Conservation (phyloP, 2,888 invertebrate genomes). For the Odontocolon sp. region DNA sequence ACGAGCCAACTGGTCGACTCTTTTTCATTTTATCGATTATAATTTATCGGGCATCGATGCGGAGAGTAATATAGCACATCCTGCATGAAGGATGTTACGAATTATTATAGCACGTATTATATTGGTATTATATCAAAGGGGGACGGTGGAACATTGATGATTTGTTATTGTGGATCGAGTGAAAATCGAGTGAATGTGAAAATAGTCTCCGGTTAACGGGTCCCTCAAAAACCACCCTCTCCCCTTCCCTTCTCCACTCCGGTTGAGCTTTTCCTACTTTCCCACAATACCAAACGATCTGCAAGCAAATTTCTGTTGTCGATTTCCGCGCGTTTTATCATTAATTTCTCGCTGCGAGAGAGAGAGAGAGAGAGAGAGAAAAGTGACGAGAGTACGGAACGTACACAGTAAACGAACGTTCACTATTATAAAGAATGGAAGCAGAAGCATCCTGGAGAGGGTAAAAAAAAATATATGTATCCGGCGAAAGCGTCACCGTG, state of each 20-base stretch:
- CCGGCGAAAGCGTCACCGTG: slow-evolving; percentile 2
- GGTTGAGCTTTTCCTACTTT: not conserved
- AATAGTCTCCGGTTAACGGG: slow-evolving; percentile 12
- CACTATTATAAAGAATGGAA: not conserved
- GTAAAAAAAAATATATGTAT: slow-evolving; percentile 21
- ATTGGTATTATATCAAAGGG: not conserved
- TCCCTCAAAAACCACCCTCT: not conserved
- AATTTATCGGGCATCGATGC: slow-evolving; percentile 22
- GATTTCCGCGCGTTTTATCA: slow-evolving; percentile 38
- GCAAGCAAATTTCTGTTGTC: slow-evolving; percentile 41
- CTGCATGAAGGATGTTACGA: too few species aligned
- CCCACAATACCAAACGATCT: not conserved
- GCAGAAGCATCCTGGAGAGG: not conserved
- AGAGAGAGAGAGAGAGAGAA: not conserved
- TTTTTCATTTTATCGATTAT: slow-evolving; percentile 10
- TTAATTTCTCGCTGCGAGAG: slow-evolving; percentile 29
- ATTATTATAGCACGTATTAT: not conserved
- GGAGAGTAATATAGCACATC: too few species aligned
- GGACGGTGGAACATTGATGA: slow-evolving; percentile 11
- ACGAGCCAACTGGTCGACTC: not conserved
- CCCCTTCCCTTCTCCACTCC: not conserved
- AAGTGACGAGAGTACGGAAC: not conserved
- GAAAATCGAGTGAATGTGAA: slow-evolving; percentile 45
- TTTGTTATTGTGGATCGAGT: slow-evolving; percentile 41
- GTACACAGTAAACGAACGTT: not conserved